Evolutionary conservation across 2,888 invertebrate genomes (phyloP), one percentile per base, ranked within the genome.

Genomic region (Pycnomerus fuliginosus): DNA sequence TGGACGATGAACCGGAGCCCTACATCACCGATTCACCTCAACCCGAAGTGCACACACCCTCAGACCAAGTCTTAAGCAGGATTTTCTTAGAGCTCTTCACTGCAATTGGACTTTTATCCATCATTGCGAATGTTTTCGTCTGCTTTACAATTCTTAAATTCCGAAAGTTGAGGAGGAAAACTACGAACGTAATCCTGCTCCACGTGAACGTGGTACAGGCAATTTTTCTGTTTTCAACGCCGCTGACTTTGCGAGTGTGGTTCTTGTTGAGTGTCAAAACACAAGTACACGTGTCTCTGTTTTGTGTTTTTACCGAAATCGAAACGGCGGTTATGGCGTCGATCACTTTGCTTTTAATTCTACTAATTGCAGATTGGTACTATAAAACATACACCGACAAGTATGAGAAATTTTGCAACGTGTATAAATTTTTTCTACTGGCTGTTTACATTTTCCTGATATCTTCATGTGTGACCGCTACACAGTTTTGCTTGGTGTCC

Each of bases 401-500:
- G n/a, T 33, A 22, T 13, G 11, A 13, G 0, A 33, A 20, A 20
- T 33, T 33, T 8, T 12, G 12, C 12, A 33, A n/a, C n/a, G 12
- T 33, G 16, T 20, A 33, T 12, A 20, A 33, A 13, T 20, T 33
- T 13, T 2, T 33, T 3, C 2, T 33, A 10, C 3, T 16, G 3
- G 5, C 12, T 2, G 3, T 33, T 8, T 33, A 7, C 13, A 14
- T 20, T 20, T 11, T 10, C 15, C n/a, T n/a, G 12, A 7, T 20
- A 5, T 33, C 17, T 4, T 20, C 17, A 4, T 33, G 1, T 33
- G 12, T 4, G 12, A 10, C 8, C 10, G 4, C 22, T 2, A 12
- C 12, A 3, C 33, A 33, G 10, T 5, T 5, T 5, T 33, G 33
- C 22, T n/a, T n/a, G n/a, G n/a, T n/a, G n/a, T n/a, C n/a, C n/a